Conservation (phyloP, 2,797 vertebrate species). For the Ataeniobius toweri region DNA sequence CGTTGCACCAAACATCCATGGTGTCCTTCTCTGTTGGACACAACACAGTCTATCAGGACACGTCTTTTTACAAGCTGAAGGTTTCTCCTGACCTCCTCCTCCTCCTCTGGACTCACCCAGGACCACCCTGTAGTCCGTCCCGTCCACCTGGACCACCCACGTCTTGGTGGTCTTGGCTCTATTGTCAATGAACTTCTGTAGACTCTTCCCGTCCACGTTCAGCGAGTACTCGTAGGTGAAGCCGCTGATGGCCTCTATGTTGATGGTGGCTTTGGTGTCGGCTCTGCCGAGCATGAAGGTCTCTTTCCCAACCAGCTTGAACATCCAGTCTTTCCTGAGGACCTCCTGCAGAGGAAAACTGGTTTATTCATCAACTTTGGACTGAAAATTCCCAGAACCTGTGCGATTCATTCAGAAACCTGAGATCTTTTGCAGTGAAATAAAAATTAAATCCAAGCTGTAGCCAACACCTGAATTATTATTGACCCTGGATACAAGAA, state of each 20-base stretch:
- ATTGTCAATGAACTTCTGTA: conserved; percentile 87
- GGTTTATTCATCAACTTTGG: not conserved
- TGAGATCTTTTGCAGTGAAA: too few relatives aligned
- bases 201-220: conserved; percentile 89
- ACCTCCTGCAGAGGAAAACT: conserved; percentile 80
- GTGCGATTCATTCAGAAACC: too few relatives aligned
- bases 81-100: not conserved
- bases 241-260: conserved; percentile 88
- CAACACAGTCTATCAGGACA: not conserved
- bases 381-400: not conserved
- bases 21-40: conserved; percentile 89
- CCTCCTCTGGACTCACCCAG: conserved; percentile 79
- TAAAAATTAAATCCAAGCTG: too few relatives aligned
- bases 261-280: conserved; percentile 87
- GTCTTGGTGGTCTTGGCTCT: conserved; percentile 88
- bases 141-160: conserved; percentile 86
- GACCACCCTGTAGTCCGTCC: conserved; percentile 85
- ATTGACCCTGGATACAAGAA: too few relatives aligned
- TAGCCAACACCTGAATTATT: too few relatives aligned
- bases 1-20: conserved; percentile 97
- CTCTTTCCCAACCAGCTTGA: conserved; percentile 94
- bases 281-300: conserved; percentile 85
- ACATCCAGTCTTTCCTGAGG: conserved; percentile 94
- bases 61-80: not conserved
- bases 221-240: conserved; percentile 93